These are phyloP conservation scores for Zosterops japonicus DNA, from an alignment of 2,113 vertebrate species.

Conservation along the genomic window DNA sequence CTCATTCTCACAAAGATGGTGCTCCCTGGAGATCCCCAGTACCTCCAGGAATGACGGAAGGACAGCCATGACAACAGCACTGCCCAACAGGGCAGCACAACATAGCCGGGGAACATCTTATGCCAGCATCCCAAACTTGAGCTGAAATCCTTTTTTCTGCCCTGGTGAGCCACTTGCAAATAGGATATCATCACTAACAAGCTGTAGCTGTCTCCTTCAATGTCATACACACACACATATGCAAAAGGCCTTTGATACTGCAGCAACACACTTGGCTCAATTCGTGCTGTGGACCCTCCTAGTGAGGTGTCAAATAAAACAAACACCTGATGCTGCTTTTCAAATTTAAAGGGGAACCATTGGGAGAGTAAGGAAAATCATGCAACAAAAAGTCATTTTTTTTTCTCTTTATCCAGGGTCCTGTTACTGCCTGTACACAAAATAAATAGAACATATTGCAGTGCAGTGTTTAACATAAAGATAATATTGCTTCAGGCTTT, in stretches of 20 bases:
- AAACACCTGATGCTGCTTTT: background rate
- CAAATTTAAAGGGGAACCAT: background rate
- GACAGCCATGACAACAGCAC: conserved; percentile 43
- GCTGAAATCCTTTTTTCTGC: background rate
- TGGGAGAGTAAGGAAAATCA: background rate
- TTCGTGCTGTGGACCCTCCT: background rate
- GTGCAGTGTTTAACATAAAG: background rate
- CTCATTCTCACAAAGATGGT: conserved; percentile 65
- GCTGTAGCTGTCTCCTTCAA: background rate
- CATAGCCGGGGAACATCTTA: background rate
- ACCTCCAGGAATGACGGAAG: conserved; percentile 73
- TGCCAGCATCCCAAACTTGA: conserved; percentile 15
- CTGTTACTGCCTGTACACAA: background rate
- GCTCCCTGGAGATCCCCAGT: conserved; percentile 65
- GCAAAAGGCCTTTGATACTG: background rate
- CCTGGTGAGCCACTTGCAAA: background rate
- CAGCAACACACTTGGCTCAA: background rate
- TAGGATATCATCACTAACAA: background rate
- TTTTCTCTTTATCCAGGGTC: background rate
- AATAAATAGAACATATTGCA: background rate
- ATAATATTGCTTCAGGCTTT: background rate
- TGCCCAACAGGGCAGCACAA: conserved; percentile 52
- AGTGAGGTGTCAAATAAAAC: background rate
- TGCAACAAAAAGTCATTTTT: background rate
- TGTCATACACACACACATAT: fast-evolving